A percentile compares a stretch with the other conserved stretches of the same genome.
Conservation (phyloP, 2,888 invertebrate genomes). For the Phyto melanocephala region DNA sequence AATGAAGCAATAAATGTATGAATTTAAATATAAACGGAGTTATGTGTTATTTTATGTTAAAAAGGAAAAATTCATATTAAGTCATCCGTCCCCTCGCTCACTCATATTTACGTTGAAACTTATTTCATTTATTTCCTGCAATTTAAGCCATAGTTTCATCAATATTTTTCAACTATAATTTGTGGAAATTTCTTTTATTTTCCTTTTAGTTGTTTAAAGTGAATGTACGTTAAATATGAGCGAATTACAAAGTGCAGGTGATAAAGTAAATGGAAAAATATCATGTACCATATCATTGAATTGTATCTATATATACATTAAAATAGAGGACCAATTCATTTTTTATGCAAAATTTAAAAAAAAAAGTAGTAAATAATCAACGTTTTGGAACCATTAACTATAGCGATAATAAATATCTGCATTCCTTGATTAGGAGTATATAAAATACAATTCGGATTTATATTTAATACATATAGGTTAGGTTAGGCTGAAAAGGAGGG, state of each 20-base stretch:
- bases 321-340: too few species aligned
- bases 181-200: neutral
- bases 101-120: neutral
- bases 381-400: too few species aligned
- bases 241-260: neutral
- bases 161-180: constrained; percentile 5
- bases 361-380: too few species aligned
- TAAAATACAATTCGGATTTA: too few species aligned
- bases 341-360: too few species aligned
- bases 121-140: constrained; percentile 18
- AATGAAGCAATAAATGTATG: constrained; percentile 59
- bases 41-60: constrained; percentile 4
- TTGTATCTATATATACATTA: too few species aligned
- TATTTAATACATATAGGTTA: too few species aligned
- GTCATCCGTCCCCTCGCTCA: neutral
- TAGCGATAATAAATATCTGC: too few species aligned
- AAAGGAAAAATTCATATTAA: neutral
- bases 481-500: too few species aligned
- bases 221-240: neutral
- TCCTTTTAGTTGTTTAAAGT: neutral
- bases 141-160: constrained; percentile 10
- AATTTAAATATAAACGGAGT: constrained; percentile 21
- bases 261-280: neutral
- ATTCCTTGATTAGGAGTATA: too few species aligned
- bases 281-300: too few species aligned